phyloP scores from a whole-genome alignment of 1,140 invertebrate genomes.

The Solenopsis invicta region DNA sequence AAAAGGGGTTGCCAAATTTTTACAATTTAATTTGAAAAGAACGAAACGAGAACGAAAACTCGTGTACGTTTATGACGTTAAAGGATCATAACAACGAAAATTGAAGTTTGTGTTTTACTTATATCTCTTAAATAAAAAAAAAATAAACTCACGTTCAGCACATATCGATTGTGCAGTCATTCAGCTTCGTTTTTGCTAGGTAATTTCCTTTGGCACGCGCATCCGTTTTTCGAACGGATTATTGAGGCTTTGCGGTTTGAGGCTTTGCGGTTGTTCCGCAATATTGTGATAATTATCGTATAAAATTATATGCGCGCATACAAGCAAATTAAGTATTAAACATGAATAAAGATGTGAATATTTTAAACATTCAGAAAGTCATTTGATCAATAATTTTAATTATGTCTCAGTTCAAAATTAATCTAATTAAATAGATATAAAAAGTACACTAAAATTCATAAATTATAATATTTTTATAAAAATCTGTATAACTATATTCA shows the following conservation, averaged over 20 bases:
- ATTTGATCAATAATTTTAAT: neutral
- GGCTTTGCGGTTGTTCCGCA: neutral
- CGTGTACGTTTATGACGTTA: neutral
- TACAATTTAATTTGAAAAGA: neutral
- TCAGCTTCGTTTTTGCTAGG: slow-evolving; percentile 30
- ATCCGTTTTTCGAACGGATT: slow-evolving; percentile 12
- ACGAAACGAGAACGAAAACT: neutral
- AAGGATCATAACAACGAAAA: neutral
- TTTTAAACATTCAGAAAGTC: neutral
- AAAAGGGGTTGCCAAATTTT: neutral
- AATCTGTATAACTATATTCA: neutral
- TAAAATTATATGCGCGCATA: slow-evolving; percentile 16
- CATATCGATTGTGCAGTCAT: slow-evolving; percentile 42
- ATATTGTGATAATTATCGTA: slow-evolving; percentile 23
- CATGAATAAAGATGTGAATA: neutral
- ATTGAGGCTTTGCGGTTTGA: slow-evolving; percentile 22
- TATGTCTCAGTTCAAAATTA: neutral
- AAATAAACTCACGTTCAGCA: neutral
- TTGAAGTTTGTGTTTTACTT: neutral
- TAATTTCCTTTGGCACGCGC: neutral
- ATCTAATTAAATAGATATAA: neutral
- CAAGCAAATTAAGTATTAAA: neutral
- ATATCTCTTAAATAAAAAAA: neutral
- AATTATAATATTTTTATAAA: slow-evolving; percentile 19
- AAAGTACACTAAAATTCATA: neutral